Base-by-base conservation (phyloP, 1,140 invertebrate species). In the Penaeus vannamei region DNA sequence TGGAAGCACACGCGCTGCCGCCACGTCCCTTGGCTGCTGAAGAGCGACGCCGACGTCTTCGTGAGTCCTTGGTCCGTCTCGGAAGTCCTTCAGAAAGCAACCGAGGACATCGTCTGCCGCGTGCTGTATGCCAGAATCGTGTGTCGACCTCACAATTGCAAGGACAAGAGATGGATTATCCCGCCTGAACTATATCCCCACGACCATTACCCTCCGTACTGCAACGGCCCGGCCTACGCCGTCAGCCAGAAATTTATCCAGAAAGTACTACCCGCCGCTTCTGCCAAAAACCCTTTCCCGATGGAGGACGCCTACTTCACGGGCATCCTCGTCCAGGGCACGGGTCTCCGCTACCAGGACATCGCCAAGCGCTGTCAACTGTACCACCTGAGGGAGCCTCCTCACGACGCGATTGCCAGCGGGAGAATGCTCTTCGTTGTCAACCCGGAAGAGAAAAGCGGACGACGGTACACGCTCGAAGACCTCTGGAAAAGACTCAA, bases 11-110 rank as follows among this genome's bases (percentile, higher is more conserved):
- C 91, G 14, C 88, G 64, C 59, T 92, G 92, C 79, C 84, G 84
- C 3, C 32, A 82, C 7, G 92, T 90, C 17, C 22, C 87, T 8
- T 92, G 85, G 80, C 26, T 92, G 19, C 82, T 92, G 14, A 92
- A 92, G 86, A 86, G 64, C 42, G 92, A 92, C 87, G 92, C 92
- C 42, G 92, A 92, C 66, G 80, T 91, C 22, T 91, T 92, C 53
- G 8, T 92, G 62, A 82, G 91, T 59, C 93, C 97, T 81, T 64
- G 22, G 2, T 84, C 87, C 14, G 76, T 92, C n/a, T 32, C 80
- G 2, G 82, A 87, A 60, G 83, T 82, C 59, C 42, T 91, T 12
- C 59, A 29, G 12, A 22, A 53, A 20, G 72, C 79, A 7, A 81
- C 20, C 32, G 53, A 46, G 26, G 79, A 46, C 19, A 42, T 81